Base-by-base conservation (phyloP, 2,113 vertebrate genomes). In the Sphyrna mokarran region DNA sequence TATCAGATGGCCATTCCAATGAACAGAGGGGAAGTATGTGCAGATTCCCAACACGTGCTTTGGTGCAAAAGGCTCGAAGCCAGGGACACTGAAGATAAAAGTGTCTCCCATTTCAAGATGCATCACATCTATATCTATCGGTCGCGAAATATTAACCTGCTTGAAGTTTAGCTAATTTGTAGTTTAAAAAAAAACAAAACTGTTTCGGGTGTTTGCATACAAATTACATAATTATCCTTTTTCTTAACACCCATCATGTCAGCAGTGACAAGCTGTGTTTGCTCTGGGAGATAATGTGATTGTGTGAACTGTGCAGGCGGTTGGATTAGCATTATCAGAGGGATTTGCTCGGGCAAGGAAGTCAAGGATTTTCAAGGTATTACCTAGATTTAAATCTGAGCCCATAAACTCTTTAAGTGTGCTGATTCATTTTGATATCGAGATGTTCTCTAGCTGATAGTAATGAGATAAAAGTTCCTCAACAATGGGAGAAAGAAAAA, bases 171-270 rank as follows among this genome's bases (percentile, higher is more conserved):
- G 26, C 68, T 95, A 72, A 95, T 95, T 95, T 29, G 23, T 76
- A 95, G 43, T 95, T 54, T 0, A 63, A 63, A 63, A 70, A 72
- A 95, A 95, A 72, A 37, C 66, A 68, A 95, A 95, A 95, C 69
- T 54, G 94, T 95, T 95, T 93, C 23, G n/a, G 69, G 69, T 95
- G 94, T 76, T 95, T 95, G 94, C 66, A 95, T 72, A 76, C 94
- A 95, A 95, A 95, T 95, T 54, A 54, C 94, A 95, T 95, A 76
- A 95, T 95, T 95, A 95, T 95, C 40, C 94, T 54, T 95, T 95
- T n/a, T 69, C 94, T 95, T 69, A 95, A 70, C 43, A 40, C 94
- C 68, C 40, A 54, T 95, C 94, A 72, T 54, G 94, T 26, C 69
- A 95, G 94, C 70, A 76, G 76, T 54, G 94, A 72, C 94, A 95